A percentile compares a stretch with the other conserved stretches of the same genome.
These are phyloP conservation scores for Halocynthia aurantium DNA, from an alignment of 23 tunicate genomes.

Conservation along the genomic window DNA sequence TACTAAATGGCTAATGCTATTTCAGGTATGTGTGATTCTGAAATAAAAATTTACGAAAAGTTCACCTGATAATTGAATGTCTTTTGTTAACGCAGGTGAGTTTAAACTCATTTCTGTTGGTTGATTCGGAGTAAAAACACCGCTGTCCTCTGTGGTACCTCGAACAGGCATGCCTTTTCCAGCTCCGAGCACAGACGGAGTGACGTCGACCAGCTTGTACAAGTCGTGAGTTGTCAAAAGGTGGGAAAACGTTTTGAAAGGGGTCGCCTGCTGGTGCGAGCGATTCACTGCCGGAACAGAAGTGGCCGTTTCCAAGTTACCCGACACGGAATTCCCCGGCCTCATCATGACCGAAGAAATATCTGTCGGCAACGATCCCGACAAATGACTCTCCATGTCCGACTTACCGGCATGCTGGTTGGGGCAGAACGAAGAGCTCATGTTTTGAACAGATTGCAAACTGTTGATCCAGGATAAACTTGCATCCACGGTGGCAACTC, in stretches of 20 bases:
- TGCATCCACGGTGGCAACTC: neutral
- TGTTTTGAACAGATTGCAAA: conserved; percentile 3
- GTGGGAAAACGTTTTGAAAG: conserved; percentile 15
- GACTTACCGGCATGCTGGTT: neutral
- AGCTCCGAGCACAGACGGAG: conserved; percentile 1
- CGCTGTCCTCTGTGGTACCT: neutral
- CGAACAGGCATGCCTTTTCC: neutral
- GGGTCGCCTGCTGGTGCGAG: neutral
- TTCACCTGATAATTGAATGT: too few species aligned
- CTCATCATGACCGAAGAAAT: neutral
- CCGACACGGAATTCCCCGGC: neutral
- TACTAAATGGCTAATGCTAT: too few species aligned
- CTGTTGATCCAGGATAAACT: conserved; percentile 21
- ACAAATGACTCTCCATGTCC: conserved; percentile 10
- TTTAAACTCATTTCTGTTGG: too few species aligned
- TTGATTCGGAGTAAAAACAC: too few species aligned
- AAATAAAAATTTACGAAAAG: too few species aligned
- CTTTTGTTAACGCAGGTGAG: too few species aligned
- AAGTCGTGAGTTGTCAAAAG: conserved; percentile 15
- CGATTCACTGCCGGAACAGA: neutral
- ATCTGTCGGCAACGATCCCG: conserved; percentile 14
- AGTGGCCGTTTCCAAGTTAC: neutral
- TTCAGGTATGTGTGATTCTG: too few species aligned
- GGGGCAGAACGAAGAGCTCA: neutral
- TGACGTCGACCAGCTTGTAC: conserved; percentile 15